phyloP scores from a whole-genome alignment of 2,888 invertebrate genomes.

The Catonia carolina region DNA sequence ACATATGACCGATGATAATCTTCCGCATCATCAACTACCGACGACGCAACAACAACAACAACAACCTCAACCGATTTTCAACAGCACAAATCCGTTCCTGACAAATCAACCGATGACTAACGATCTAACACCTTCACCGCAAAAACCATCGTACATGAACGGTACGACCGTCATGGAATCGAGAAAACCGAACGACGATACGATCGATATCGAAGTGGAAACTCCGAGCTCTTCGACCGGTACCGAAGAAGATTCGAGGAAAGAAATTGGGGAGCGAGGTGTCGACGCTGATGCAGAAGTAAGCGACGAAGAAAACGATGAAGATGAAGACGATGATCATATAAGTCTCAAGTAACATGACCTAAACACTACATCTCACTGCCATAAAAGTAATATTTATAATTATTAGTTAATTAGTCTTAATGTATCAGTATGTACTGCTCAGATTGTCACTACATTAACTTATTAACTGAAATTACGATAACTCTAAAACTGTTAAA shows the following conservation, averaged over 20 bases:
- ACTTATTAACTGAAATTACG: too few relatives aligned
- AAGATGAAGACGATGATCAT: slow-evolving; percentile 20
- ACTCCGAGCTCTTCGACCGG: slow-evolving; percentile 35
- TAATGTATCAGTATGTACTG: too few relatives aligned
- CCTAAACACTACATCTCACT: too few relatives aligned
- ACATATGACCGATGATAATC: too few relatives aligned
- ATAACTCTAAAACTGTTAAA: too few relatives aligned
- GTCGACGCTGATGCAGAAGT: slow-evolving; percentile 36
- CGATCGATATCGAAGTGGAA: slow-evolving; percentile 23
- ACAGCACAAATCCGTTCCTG: neutral
- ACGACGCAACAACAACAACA: neutral
- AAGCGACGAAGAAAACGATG: slow-evolving; percentile 32
- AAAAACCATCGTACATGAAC: neutral
- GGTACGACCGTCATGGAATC: neutral
- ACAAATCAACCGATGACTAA: neutral
- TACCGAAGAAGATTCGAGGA: slow-evolving; percentile 33
- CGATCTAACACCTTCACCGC: neutral
- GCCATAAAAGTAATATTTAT: too few relatives aligned
- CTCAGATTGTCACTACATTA: too few relatives aligned
- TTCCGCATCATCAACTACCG: neutral
- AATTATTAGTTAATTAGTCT: too few relatives aligned
- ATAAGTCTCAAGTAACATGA: neutral
- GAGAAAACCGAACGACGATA: neutral
- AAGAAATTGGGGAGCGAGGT: slow-evolving; percentile 31
- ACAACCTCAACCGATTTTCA: slow-evolving; percentile 23